Evolutionary conservation across 2,888 invertebrate species (phyloP).

Genomic region (Thera britannica): DNA sequence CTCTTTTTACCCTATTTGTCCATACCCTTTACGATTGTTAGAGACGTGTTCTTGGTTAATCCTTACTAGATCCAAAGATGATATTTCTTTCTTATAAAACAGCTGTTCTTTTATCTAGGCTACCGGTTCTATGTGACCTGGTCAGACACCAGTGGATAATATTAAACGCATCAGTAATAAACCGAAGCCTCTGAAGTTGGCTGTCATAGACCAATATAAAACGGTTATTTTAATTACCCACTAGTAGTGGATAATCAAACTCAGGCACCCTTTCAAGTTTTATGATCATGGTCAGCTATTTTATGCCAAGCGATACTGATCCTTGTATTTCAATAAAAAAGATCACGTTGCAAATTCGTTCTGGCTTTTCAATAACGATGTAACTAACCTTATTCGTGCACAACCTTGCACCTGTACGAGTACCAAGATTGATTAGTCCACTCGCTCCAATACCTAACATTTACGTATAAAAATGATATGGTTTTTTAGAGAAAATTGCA

Average conservation of each 20-base stretch:
- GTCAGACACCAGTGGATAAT: slow-evolving; percentile 9
- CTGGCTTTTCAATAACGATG: slow-evolving; percentile 49
- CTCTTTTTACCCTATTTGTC: slow-evolving; percentile 42
- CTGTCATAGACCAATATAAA: neutral
- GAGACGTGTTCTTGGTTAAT: slow-evolving; percentile 55
- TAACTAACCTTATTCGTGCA: slow-evolving; percentile 48
- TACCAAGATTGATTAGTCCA: slow-evolving; percentile 29
- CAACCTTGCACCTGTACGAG: slow-evolving; percentile 55
- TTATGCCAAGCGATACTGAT: slow-evolving; percentile 38
- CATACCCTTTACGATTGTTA: slow-evolving; percentile 52
- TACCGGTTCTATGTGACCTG: slow-evolving; percentile 55
- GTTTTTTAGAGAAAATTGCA: slow-evolving; percentile 34
- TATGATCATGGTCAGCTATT: slow-evolving; percentile 57
- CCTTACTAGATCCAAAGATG: slow-evolving; percentile 49
- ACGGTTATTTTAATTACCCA: slow-evolving; percentile 12
- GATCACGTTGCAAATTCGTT: slow-evolving; percentile 25
- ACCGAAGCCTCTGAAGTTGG: neutral
- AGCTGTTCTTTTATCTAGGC: slow-evolving; percentile 59
- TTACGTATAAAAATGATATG: slow-evolving; percentile 9
- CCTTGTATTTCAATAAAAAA: slow-evolving; percentile 33
- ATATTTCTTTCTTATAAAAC: slow-evolving; percentile 64
- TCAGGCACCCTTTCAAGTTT: slow-evolving; percentile 51
- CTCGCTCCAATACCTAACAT: slow-evolving; percentile 18
- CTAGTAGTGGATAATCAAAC: slow-evolving; percentile 17
- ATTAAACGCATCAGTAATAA: neutral